Evolutionary conservation across 2,888 invertebrate species (phyloP), one percentile per base, ranked within the genome.

Genomic region (Caenorhabditis sp.): DNA sequence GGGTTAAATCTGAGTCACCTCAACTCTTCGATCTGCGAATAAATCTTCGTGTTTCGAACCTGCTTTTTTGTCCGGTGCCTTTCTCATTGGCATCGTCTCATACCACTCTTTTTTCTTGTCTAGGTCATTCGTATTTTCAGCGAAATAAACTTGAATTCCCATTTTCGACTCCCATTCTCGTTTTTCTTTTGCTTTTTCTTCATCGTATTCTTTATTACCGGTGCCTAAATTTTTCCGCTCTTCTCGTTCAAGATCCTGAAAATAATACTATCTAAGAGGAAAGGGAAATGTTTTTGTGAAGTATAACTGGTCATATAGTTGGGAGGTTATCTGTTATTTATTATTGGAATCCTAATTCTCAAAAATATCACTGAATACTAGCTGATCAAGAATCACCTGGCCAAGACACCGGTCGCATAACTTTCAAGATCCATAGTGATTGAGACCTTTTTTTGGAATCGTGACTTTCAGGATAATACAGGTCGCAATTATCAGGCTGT

Each of bases 91-190:
- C 70, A 81, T 82, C 72, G 92, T 91, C 88, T 94, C 92, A 90
- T 95, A 96, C 95, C 96, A 96, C 83, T 93, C 94, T 83, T 92
- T 92, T 54, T 93, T 92, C 60, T 83, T 83, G 17, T 78, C 68
- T 38, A 83, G 67, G 63, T 87, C 86, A 31, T 83, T 83, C 50
- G 85, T 83, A 43, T 78, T 84, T 50, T 97, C 96, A 0, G 96
- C 97, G 64, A 97, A 91, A 89, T 96, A 97, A 3, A 95, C 96
- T 50, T 97, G 90, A 85, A 95, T 94, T 0, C 99, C 97, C 87
- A 99, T 95, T 90, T 95, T 94, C 88, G 96, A 97, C 88, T 99
- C 97, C 90, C 95, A 96, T 84, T 95, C 94, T 88, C 63, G 96
- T 87, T 93, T 92, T 88, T 96, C 95, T 65, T 93, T 93, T 88